Evolutionary conservation across 2,797 vertebrate genomes (phyloP).

Genomic region (Fratercula arctica): DNA sequence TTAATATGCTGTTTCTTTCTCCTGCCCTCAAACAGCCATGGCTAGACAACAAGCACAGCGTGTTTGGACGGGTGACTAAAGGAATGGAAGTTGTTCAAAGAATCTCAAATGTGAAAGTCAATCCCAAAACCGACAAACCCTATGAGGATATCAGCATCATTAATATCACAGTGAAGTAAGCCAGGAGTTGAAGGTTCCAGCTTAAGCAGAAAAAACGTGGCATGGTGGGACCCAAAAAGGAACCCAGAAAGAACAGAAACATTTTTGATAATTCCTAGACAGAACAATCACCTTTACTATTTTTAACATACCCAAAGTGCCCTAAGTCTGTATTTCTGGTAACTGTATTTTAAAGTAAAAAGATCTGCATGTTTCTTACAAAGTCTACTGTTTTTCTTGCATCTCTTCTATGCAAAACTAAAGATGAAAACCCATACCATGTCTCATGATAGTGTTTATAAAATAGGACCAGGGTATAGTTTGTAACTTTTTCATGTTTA

Average conservation of each 20-base stretch:
- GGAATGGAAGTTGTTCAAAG: conserved; percentile 99
- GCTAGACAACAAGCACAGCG: conserved; percentile 99
- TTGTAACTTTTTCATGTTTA: neutral
- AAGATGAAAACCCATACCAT: neutral
- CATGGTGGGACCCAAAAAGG: neutral
- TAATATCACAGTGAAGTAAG: conserved; percentile 95
- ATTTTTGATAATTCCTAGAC: neutral
- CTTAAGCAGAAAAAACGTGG: neutral
- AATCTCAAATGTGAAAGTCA: conserved; percentile 96
- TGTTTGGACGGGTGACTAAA: conserved; percentile 94
- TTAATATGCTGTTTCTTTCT: neutral
- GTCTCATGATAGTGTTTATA: neutral
- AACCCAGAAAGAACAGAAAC: neutral
- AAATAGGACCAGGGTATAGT: neutral
- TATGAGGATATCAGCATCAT: conserved; percentile 99
- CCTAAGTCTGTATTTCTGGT: conserved; percentile 59
- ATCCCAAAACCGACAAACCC: conserved; percentile 98
- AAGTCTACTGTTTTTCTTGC: neutral
- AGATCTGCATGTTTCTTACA: neutral
- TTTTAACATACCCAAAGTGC: conserved; percentile 56
- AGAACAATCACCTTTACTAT: neutral
- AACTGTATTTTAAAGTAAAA: conserved; percentile 66
- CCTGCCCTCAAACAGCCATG: conserved; percentile 83
- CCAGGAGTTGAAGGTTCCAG: neutral
- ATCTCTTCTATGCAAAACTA: neutral